Evolutionary conservation across 2,797 vertebrate genomes (phyloP).

Genomic region (Sciurus vulgaris): DNA sequence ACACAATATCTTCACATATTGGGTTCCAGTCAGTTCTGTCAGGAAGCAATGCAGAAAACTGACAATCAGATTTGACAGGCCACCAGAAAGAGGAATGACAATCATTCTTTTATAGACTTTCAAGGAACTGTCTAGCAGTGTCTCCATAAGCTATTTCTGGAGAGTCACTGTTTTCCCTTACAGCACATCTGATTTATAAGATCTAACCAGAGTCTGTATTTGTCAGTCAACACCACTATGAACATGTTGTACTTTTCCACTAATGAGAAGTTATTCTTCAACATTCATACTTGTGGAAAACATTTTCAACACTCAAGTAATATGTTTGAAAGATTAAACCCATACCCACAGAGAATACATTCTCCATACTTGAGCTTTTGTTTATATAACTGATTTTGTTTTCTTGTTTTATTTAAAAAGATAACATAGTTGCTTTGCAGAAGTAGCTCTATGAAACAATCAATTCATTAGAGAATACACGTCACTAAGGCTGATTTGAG

Average conservation of each 20-base stretch:
- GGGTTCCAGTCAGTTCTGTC: background rate
- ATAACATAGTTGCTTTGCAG: background rate
- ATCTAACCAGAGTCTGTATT: background rate
- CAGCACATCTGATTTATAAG: background rate
- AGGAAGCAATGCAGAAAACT: background rate
- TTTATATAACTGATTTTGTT: background rate
- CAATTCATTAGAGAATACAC: background rate
- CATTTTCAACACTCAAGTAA: background rate
- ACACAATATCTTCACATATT: background rate
- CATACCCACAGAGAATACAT: background rate
- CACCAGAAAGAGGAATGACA: background rate
- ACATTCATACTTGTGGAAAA: background rate
- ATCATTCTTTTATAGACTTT: background rate
- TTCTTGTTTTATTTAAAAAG: slow-evolving; percentile 36
- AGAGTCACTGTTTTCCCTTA: background rate
- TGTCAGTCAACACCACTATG: background rate
- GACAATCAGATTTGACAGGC: background rate
- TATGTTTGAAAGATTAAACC: background rate
- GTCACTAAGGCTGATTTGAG: background rate
- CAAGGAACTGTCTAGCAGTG: background rate
- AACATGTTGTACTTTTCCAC: background rate
- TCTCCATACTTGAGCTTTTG: background rate
- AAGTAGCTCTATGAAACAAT: background rate
- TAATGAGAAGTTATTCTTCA: background rate
- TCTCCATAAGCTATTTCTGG: background rate